Percentiles rank a stretch among this genome's conserved stretches.
phyloP scores from a whole-genome alignment of 2,113 vertebrate species.

The Salvator merianae region DNA sequence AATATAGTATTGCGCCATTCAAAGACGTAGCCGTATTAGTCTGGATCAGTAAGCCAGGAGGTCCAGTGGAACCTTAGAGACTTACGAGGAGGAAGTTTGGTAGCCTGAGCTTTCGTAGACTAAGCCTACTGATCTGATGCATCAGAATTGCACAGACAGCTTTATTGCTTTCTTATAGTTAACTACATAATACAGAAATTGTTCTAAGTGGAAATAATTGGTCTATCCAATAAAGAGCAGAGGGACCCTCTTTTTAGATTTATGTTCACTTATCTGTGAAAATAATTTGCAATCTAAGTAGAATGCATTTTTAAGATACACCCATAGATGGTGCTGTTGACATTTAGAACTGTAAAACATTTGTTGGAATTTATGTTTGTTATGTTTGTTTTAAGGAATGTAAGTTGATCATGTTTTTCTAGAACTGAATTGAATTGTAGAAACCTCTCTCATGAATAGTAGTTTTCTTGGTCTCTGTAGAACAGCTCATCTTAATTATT shows the following conservation, averaged over 20 bases:
- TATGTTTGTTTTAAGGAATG: not conserved
- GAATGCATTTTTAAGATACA: constrained; percentile 28
- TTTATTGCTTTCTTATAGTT: not conserved
- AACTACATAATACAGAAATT: not conserved
- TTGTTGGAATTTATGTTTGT: not conserved
- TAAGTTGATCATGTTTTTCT: not conserved
- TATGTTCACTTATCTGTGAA: not conserved
- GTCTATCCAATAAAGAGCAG: too few relatives aligned
- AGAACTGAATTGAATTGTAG: not conserved
- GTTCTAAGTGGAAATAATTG: not conserved
- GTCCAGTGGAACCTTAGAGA: too few relatives aligned
- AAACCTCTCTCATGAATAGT: not conserved
- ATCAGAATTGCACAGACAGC: not conserved
- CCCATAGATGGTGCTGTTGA: constrained; percentile 63
- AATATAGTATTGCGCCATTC: constrained; percentile 31
- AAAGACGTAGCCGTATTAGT: too few relatives aligned
- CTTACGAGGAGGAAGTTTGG: too few relatives aligned
- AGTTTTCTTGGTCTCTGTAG: not conserved
- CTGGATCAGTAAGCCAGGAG: too few relatives aligned
- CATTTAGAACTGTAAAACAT: constrained; percentile 37
- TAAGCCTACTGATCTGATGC: too few relatives aligned
- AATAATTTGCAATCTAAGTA: not conserved
- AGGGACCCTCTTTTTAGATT: not conserved
- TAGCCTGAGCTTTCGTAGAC: too few relatives aligned
- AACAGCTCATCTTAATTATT: not conserved